Percentiles rank a stretch among this genome's conserved stretches.
These are phyloP conservation scores for Ivindomyrus marchei DNA, from an alignment of 2,113 vertebrate genomes.

Conservation along the genomic window DNA sequence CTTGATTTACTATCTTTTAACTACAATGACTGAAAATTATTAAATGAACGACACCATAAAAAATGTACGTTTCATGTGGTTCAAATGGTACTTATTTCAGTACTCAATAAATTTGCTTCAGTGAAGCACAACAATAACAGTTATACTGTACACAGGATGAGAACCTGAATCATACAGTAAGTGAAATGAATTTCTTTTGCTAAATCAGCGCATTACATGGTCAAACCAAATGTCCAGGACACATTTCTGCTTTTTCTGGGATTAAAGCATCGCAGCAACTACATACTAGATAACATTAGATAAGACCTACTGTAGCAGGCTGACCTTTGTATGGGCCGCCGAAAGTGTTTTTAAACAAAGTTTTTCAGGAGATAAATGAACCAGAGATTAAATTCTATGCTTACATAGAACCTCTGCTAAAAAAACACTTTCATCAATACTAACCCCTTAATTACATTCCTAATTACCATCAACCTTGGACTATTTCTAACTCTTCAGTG, in stretches of 20 bases:
- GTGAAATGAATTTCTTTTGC: not conserved
- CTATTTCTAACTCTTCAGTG: not conserved
- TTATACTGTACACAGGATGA: not conserved
- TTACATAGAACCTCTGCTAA: not conserved
- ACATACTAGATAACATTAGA: not conserved
- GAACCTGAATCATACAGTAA: not conserved
- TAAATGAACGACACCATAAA: not conserved
- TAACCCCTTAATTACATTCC: not conserved
- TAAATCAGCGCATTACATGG: not conserved
- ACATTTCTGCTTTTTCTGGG: not conserved
- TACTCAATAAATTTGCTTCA: not conserved
- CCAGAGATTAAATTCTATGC: not conserved
- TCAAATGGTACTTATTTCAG: not conserved
- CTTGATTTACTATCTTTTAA: not conserved
- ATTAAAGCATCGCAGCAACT: not conserved
- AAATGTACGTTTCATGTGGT: not conserved
- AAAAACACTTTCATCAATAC: not conserved
- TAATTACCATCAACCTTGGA: not conserved
- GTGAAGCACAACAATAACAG: not conserved
- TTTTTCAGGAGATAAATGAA: not conserved
- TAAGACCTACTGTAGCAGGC: not conserved
- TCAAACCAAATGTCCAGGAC: not conserved
- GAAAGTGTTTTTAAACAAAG: not conserved
- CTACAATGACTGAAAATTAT: not conserved
- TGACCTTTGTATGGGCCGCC: not conserved